Evolutionary conservation across 2,888 invertebrate genomes (phyloP), one percentile per base, ranked within the genome.

Genomic region (Acanthacorydalis orientalis): DNA sequence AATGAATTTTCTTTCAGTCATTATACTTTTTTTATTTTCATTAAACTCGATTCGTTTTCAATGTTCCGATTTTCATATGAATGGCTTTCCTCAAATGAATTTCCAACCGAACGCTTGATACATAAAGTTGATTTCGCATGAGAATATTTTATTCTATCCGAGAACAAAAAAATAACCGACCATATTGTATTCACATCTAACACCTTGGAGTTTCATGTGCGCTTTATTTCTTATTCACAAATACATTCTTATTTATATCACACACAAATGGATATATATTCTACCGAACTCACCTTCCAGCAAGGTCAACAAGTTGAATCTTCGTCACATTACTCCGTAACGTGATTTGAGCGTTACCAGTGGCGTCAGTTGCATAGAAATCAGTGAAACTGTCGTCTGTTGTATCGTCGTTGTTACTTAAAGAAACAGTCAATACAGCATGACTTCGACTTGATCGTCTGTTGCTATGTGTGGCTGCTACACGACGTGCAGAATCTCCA

Each of bases 381-480:
- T 2, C 23, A 15, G 12, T 7, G 14, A 31, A 8, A 23, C 11
- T 42, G 42, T 31, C 8, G 31, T 31, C 7, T 16, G 11, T 43
- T 12, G 31, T 9, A 9, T 37, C 10, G n/a, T n/a, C n/a, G 37
- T 37, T 37, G 10, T 31, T 16, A 10, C 39, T n/a, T 56, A 74
- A 72, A 57, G 74, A 67, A 44, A 84, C 65, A 51, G 81, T 80
- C 48, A 84, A 73, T 44, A 84, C 70, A 1, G 83, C 81, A 63
- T 84, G 84, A 45, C 82, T 82, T 11, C 84, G 68, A 49, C 82
- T 82, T 23, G 83, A 84, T 48, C 72, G 72, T 11, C 75, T 70
- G 63, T 87, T 85, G 44, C 79, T 75, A 43, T 75, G 69, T 1
- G 85, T 86, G 34, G 81, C 74, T 1, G 83, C 84, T 11, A 80